Evolutionary conservation across 2,888 invertebrate genomes (phyloP).

Genomic region (Allacma fusca): DNA sequence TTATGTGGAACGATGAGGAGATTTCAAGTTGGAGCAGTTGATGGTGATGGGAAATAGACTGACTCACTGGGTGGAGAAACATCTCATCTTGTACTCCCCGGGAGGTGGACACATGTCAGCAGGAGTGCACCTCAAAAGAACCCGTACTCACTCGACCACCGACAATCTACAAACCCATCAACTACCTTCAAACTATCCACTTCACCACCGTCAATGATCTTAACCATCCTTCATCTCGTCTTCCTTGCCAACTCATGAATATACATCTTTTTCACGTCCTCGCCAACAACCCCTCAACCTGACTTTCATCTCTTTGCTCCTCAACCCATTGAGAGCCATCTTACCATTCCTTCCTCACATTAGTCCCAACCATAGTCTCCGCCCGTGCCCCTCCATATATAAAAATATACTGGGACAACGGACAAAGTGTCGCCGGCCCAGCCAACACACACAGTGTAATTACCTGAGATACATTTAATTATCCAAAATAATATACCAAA

Average conservation of each 20-base stretch:
- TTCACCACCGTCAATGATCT: conserved; percentile 37
- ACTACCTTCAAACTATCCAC: conserved; percentile 40
- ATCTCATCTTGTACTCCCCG: conserved; percentile 55
- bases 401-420: too few species aligned
- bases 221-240: conserved; percentile 31
- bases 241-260: conserved; percentile 29
- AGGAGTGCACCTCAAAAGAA: conserved; percentile 54
- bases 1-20: conserved; percentile 21
- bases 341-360: not conserved
- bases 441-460: too few species aligned
- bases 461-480: too few species aligned
- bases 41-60: conserved; percentile 38
- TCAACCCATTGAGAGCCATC: not conserved
- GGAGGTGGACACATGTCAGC: conserved; percentile 55
- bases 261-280: conserved; percentile 14
- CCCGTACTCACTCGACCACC: conserved; percentile 43
- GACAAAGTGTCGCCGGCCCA: too few species aligned
- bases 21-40: conserved; percentile 17
- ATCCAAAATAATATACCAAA: too few species aligned
- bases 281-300: not conserved
- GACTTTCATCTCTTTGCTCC: not conserved
- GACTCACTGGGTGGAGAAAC: conserved; percentile 55
- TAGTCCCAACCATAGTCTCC: too few species aligned
- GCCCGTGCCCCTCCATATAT: too few species aligned
- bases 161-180: conserved; percentile 40